phyloP scores from a whole-genome alignment of 1,140 invertebrate species.

The Maconellicoccus hirsutus region DNA sequence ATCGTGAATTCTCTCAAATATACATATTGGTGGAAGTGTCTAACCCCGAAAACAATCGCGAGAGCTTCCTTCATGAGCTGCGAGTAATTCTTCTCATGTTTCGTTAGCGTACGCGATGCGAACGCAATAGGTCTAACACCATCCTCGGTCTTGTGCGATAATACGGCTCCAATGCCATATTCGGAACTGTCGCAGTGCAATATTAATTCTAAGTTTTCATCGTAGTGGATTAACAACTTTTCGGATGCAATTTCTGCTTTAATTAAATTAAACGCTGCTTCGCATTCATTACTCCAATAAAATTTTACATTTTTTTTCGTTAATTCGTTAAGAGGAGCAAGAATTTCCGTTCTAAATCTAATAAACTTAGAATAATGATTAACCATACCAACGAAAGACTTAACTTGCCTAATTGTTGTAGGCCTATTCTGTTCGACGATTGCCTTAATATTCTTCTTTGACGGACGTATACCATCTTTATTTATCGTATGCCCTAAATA shows the following conservation, averaged over 20 bases:
- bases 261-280: slow-evolving; percentile 24
- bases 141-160: slow-evolving; percentile 15
- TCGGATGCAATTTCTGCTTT: slow-evolving; percentile 23
- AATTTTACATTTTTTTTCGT: slow-evolving; percentile 27
- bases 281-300: slow-evolving; percentile 26
- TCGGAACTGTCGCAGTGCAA: slow-evolving; percentile 27
- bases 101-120: slow-evolving; percentile 30
- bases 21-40: slow-evolving; percentile 38
- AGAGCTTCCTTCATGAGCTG: slow-evolving; percentile 39
- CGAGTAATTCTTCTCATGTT: slow-evolving; percentile 30
- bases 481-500: slow-evolving; percentile 31
- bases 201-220: slow-evolving; percentile 26
- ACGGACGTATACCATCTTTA: slow-evolving; percentile 6
- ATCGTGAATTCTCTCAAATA: slow-evolving; percentile 37
- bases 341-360: slow-evolving; percentile 27
- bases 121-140: slow-evolving; percentile 31
- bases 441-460: not conserved
- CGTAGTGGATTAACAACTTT: slow-evolving; percentile 27
- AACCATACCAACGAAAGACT: slow-evolving; percentile 33
- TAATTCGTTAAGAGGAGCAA: slow-evolving; percentile 31
- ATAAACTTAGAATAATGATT: slow-evolving; percentile 35
- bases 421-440: slow-evolving; percentile 31
- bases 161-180: slow-evolving; percentile 27
- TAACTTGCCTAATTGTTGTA: slow-evolving; percentile 33
- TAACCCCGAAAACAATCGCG: slow-evolving; percentile 39